These are phyloP conservation scores for Trachelus iudaicus DNA, from an alignment of 2,888 invertebrate species.

Conservation along the genomic window DNA sequence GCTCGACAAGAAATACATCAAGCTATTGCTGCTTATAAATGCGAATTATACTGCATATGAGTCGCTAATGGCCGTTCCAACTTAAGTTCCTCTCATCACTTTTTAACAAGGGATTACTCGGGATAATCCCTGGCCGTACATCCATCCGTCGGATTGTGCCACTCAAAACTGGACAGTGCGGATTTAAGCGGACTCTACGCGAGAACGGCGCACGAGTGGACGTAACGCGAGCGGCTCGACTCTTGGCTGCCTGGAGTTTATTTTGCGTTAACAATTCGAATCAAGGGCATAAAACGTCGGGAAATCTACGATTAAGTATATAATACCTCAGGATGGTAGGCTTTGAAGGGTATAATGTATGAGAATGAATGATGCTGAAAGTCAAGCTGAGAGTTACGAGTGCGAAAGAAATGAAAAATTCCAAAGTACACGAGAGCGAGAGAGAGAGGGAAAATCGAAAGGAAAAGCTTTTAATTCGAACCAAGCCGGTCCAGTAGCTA, in stretches of 20 bases:
- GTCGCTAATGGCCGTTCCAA: slow-evolving; percentile 25
- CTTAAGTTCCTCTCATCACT: slow-evolving; percentile 26
- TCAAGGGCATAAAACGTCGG: neutral
- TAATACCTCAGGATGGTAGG: neutral
- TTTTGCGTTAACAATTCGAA: slow-evolving; percentile 6
- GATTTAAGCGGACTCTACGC: slow-evolving; percentile 2
- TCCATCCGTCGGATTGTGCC: slow-evolving; percentile 30
- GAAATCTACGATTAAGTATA: neutral
- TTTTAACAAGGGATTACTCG: slow-evolving; percentile 33
- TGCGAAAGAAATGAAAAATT: neutral
- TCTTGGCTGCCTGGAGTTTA: neutral
- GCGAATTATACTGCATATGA: slow-evolving; percentile 4
- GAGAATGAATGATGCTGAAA: neutral
- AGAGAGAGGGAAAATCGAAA: neutral
- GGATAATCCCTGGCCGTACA: slow-evolving; percentile 21
- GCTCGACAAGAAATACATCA: neutral
- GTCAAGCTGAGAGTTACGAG: neutral
- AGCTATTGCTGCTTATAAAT: neutral
- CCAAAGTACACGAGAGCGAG: neutral
- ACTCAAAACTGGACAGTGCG: slow-evolving; percentile 4
- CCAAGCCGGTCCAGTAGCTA: neutral
- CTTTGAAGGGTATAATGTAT: neutral
- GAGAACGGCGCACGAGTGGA: neutral
- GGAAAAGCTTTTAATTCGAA: neutral
- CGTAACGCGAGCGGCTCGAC: neutral